Conservation (phyloP, 92 coral and sea anemone species). For the Palythoa caribaeorum region DNA sequence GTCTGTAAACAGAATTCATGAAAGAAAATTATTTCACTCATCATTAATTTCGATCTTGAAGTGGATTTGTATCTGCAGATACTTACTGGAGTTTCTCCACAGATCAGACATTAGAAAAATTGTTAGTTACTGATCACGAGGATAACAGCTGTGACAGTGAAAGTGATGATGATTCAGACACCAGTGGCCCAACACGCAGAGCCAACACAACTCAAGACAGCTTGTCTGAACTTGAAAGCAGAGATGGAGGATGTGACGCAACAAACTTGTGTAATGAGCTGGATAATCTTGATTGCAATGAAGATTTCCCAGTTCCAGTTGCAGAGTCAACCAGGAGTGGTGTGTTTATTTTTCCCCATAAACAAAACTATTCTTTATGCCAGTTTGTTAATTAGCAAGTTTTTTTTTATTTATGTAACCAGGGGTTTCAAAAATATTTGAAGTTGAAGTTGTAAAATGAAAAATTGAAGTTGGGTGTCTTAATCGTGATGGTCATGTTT, state of each 20-base stretch:
- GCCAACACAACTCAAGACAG: slow-evolving; percentile 17
- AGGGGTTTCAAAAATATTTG: neutral
- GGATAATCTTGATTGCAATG: slow-evolving; percentile 14
- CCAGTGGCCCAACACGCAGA: slow-evolving; percentile 20
- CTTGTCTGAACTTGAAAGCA: slow-evolving; percentile 18
- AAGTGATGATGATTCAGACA: slow-evolving; percentile 10
- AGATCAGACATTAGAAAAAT: neutral
- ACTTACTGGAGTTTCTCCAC: neutral
- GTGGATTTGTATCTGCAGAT: neutral
- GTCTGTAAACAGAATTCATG: too few relatives aligned
- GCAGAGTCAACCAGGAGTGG: slow-evolving; percentile 48
- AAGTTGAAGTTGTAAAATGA: neutral
- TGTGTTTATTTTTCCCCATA: neutral
- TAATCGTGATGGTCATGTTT: too few relatives aligned
- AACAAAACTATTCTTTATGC: too few relatives aligned
- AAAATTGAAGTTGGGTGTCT: too few relatives aligned
- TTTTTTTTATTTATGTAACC: neutral
- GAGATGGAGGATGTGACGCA: neutral
- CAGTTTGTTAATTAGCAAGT: neutral
- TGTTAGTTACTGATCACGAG: neutral
- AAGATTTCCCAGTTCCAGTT: slow-evolving; percentile 13
- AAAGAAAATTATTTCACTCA: too few relatives aligned
- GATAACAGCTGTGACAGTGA: slow-evolving; percentile 1
- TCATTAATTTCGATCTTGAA: too few relatives aligned
- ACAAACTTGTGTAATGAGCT: neutral